Evolutionary conservation across 2,888 invertebrate species (phyloP).

Genomic region (Parthenolecanium corni): DNA sequence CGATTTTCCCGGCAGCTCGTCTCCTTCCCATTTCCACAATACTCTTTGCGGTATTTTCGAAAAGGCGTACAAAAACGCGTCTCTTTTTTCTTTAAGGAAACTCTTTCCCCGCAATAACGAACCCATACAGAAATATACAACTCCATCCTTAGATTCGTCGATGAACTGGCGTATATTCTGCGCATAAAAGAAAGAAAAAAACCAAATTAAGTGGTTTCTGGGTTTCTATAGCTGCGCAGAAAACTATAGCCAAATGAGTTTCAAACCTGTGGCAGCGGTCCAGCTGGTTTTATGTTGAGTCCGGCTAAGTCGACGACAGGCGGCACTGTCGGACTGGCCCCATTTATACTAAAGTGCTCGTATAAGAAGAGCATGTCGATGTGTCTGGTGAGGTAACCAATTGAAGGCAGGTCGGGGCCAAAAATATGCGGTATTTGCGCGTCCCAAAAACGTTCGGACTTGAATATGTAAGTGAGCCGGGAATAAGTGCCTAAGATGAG

Average conservation of each 20-base stretch:
- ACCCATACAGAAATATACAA: neutral
- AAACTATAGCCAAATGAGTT: neutral
- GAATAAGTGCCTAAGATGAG: neutral
- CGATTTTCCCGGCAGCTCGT: neutral
- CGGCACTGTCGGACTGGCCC: slow-evolving; percentile 1
- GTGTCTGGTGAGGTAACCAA: neutral
- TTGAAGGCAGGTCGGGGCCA: neutral
- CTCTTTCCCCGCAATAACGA: neutral
- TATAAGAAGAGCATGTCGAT: slow-evolving; percentile 2
- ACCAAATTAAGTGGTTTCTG: no score
- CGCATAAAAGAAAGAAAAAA: neutral
- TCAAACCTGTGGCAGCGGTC: slow-evolving; percentile 18
- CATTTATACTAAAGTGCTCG: neutral
- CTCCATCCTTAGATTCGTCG: neutral
- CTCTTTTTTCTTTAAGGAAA: neutral
- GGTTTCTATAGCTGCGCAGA: no score
- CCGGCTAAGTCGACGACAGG: slow-evolving; percentile 15
- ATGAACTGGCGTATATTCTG: neutral
- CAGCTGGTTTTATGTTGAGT: neutral
- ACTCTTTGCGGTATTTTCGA: neutral
- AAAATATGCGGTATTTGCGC: neutral
- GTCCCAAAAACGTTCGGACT: neutral
- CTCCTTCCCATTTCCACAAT: neutral
- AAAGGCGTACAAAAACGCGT: neutral
- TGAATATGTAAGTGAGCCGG: neutral